phyloP scores from a whole-genome alignment of 2,888 invertebrate genomes.

The Agriopis leucophaearia region DNA sequence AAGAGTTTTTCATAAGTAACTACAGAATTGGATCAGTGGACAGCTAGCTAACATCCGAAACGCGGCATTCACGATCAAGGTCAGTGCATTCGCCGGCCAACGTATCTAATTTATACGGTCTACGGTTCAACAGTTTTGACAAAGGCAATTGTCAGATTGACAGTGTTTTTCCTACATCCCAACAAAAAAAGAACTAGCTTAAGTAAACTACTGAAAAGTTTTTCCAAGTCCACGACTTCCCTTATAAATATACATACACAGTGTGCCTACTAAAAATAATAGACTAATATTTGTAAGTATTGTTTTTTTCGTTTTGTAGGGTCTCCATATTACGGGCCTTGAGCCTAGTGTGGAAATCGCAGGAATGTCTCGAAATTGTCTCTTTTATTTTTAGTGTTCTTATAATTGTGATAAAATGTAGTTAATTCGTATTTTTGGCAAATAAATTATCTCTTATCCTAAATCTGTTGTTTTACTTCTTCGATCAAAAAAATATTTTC shows the following conservation, averaged over 20 bases:
- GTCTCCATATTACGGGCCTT: too few relatives aligned
- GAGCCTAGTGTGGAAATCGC: too few relatives aligned
- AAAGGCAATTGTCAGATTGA: background rate
- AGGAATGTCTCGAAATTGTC: too few relatives aligned
- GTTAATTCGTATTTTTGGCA: too few relatives aligned
- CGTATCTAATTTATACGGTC: constrained; percentile 49
- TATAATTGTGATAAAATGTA: too few relatives aligned
- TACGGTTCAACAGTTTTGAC: constrained; percentile 18
- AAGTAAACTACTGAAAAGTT: background rate
- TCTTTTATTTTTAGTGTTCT: too few relatives aligned
- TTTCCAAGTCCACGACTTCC: background rate
- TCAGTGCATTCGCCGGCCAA: constrained; percentile 70
- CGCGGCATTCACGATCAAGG: constrained; percentile 73
- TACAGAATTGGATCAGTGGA: constrained; percentile 42
- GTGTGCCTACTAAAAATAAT: too few relatives aligned
- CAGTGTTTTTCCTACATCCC: background rate
- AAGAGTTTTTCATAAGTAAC: constrained; percentile 28
- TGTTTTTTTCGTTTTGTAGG: too few relatives aligned
- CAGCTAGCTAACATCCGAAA: constrained; percentile 45
- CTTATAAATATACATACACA: background rate
- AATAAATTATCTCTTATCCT: too few relatives aligned
- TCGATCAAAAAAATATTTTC: too few relatives aligned
- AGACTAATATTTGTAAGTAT: too few relatives aligned
- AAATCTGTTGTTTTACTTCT: too few relatives aligned
- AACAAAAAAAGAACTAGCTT: background rate